A percentile compares a stretch with the other conserved stretches of the same genome.
Conservation (phyloP, 2,797 vertebrate species). For the Oreochromis mossambicus region DNA sequence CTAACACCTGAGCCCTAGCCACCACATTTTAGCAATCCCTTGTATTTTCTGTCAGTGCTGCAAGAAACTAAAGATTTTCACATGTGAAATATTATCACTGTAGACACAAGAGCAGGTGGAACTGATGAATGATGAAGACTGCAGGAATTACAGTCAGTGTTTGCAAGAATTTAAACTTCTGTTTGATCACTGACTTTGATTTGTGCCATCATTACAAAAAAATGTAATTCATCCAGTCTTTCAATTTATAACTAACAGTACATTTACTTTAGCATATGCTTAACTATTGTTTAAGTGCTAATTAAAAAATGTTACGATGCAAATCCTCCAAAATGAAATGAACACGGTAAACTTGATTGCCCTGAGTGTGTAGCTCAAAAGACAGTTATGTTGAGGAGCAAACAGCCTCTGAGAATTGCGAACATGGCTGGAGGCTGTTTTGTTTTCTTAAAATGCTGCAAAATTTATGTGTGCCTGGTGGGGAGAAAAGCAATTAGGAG, state of each 20-base stretch:
- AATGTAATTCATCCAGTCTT: not conserved
- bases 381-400: not conserved
- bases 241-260: not conserved
- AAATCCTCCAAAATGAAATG: not conserved
- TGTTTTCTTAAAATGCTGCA: not conserved
- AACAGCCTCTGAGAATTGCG: not conserved
- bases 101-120: not conserved
- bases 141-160: not conserved
- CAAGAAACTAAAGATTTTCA: not conserved
- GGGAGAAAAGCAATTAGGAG: not conserved
- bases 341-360: fast-evolving
- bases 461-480: not conserved
- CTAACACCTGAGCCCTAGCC: fast-evolving
- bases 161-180: not conserved
- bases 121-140: not conserved
- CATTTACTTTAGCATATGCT: not conserved
- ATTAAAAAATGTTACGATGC: not conserved
- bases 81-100: not conserved
- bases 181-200: not conserved
- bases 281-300: not conserved
- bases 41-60: not conserved
- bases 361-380: not conserved
- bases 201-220: not conserved
- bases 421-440: not conserved
- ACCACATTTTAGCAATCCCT: fast-evolving